These are phyloP conservation scores for Chrysogorgia sp. DNA, from an alignment of 92 coral and sea anemone species.

Conservation along the genomic window DNA sequence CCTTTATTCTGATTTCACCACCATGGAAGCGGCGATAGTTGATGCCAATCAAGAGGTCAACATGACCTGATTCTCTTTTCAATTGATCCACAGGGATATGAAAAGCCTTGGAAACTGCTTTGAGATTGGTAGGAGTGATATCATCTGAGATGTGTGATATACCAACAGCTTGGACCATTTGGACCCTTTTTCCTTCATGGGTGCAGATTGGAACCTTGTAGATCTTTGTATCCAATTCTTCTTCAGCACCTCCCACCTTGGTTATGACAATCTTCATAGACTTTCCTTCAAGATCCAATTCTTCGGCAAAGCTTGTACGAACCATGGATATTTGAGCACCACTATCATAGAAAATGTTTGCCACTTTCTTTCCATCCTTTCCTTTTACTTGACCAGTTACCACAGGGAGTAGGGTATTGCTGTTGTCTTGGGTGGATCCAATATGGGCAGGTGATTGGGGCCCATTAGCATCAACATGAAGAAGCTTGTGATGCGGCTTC, in stretches of 20 bases:
- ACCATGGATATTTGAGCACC: slow-evolving; percentile 65
- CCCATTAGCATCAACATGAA: slow-evolving; percentile 17
- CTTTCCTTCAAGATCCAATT: slow-evolving; percentile 49
- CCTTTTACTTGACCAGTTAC: slow-evolving; percentile 49
- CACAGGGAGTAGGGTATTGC: slow-evolving; percentile 61
- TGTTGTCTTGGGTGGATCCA: slow-evolving; percentile 28
- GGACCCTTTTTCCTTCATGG: slow-evolving; percentile 8
- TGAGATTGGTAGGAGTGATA: too few species aligned
- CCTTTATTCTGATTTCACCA: too few species aligned
- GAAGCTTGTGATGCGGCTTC: slow-evolving; percentile 52
- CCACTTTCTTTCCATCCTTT: slow-evolving; percentile 41
- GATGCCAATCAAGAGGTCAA: too few species aligned
- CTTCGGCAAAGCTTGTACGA: slow-evolving; percentile 39
- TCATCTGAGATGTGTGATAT: too few species aligned
- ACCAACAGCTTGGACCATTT: too few species aligned
- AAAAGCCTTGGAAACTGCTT: too few species aligned
- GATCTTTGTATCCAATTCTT: slow-evolving; percentile 56
- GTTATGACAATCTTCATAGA: slow-evolving; percentile 46
- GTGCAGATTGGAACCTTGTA: slow-evolving; percentile 51
- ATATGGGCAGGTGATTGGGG: not conserved
- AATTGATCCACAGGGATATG: too few species aligned
- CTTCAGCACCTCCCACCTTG: slow-evolving; percentile 60
- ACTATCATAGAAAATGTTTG: slow-evolving; percentile 61
- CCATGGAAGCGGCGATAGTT: too few species aligned
- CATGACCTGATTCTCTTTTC: too few species aligned